phyloP scores from a whole-genome alignment of 2,113 vertebrate genomes.

The Hypanus sabinus region DNA sequence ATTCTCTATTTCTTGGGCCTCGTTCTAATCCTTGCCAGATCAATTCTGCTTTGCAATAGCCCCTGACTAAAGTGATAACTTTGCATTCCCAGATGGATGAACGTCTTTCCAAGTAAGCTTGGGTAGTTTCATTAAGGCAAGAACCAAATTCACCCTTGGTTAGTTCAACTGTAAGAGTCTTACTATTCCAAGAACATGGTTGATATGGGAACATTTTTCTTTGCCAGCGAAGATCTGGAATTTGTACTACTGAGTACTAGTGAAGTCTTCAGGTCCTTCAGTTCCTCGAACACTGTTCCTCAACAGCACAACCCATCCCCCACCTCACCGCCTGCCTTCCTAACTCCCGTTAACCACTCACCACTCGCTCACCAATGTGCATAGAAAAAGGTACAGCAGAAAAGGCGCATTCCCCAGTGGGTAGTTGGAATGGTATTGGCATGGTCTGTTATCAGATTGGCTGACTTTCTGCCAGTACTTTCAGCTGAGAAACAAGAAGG shows the following conservation, averaged over 20 bases:
- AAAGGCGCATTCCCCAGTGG: neutral
- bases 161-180: neutral
- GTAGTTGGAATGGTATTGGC: constrained; percentile 3
- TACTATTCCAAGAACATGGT: neutral
- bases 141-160: neutral
- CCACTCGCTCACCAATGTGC: too few relatives aligned
- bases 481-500: neutral
- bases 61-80: neutral
- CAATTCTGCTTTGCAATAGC: neutral
- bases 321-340: neutral
- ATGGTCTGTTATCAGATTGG: neutral
- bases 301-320: neutral
- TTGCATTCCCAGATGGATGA: neutral
- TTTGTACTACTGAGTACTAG: neutral
- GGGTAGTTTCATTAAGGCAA: neutral
- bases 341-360: too few relatives aligned
- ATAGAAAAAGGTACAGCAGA: neutral
- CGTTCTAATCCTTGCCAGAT: neutral
- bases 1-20: neutral
- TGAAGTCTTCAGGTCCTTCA: neutral
- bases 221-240: too few relatives aligned
- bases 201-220: neutral
- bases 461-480: neutral
- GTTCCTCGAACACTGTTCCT: neutral
- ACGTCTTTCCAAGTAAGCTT: neutral